These are phyloP conservation scores for Diaphora mendica DNA, from an alignment of 2,888 invertebrate genomes.

Conservation along the genomic window DNA sequence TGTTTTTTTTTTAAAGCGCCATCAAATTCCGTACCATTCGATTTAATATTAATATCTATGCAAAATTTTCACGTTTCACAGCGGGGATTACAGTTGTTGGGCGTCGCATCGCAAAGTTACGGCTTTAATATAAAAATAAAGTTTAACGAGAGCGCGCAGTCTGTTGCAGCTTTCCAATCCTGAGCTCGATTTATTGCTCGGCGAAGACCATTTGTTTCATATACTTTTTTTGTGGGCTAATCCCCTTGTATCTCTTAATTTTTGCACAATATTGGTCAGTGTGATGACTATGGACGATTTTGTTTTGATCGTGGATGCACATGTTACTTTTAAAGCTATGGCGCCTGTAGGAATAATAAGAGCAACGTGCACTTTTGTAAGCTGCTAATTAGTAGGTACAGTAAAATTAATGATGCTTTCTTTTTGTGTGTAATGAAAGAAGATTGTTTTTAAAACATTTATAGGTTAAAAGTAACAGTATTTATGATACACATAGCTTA, in stretches of 20 bases:
- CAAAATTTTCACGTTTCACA: slow-evolving; percentile 68
- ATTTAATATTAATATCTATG: slow-evolving; percentile 56
- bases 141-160: slow-evolving; percentile 80
- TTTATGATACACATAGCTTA: not conserved
- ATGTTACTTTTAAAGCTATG: not conserved
- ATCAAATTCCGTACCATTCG: slow-evolving; percentile 35
- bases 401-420: not conserved
- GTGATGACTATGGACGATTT: slow-evolving; percentile 27
- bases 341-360: slow-evolving; percentile 37
- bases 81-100: slow-evolving; percentile 75
- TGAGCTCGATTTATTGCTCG: slow-evolving; percentile 80
- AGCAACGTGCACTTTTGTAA: slow-evolving; percentile 28
- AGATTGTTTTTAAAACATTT: not conserved
- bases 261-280: slow-evolving; percentile 39
- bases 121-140: slow-evolving; percentile 85
- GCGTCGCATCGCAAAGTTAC: slow-evolving; percentile 75
- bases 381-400: not conserved
- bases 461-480: too few species aligned
- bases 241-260: slow-evolving; percentile 56
- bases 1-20: slow-evolving; percentile 18
- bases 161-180: slow-evolving; percentile 77
- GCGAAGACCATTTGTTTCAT: slow-evolving; percentile 72
- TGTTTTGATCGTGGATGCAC: slow-evolving; percentile 2
- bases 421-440: not conserved
- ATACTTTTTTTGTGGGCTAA: slow-evolving; percentile 72